phyloP scores from a whole-genome alignment of 37 sponge, comb jelly and placozoan species.

The Spongia lamella region DNA sequence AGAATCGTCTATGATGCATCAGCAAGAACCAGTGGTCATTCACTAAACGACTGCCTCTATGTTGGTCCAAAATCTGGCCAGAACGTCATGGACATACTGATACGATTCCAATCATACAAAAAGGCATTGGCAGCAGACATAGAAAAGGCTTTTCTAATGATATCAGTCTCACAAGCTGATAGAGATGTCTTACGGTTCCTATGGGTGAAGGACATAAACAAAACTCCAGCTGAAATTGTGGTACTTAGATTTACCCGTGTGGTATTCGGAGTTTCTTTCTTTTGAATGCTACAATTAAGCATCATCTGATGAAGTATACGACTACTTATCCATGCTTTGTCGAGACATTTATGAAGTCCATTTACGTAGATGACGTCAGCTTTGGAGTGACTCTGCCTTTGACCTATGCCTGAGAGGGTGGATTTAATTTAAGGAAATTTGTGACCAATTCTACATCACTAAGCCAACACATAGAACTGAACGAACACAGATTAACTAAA shows the following conservation, averaged over 20 bases:
- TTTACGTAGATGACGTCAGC: not conserved
- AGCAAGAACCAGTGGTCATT: slow-evolving; percentile 10
- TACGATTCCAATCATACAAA: not conserved
- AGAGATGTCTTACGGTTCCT: slow-evolving; percentile 15
- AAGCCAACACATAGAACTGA: not conserved
- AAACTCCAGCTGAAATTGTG: not conserved
- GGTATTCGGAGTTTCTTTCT: too few relatives aligned
- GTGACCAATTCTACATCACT: not conserved
- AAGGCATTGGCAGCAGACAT: not conserved
- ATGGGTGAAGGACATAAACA: slow-evolving; percentile 18
- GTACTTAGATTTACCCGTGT: not conserved
- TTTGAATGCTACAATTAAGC: too few relatives aligned
- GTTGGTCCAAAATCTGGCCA: not conserved
- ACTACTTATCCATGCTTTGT: not conserved
- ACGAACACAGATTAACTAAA: too few relatives aligned
- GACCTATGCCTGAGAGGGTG: too few relatives aligned
- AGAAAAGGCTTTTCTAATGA: slow-evolving; percentile 25
- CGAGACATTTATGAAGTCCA: too few relatives aligned
- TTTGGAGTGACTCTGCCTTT: too few relatives aligned
- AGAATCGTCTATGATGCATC: slow-evolving; percentile 12
- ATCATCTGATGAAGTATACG: too few relatives aligned
- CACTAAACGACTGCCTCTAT: slow-evolving; percentile 13
- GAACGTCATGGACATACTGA: not conserved
- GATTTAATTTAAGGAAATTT: slow-evolving; percentile 7
- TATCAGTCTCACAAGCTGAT: slow-evolving; percentile 7